Base-by-base conservation (phyloP, 2,113 vertebrate genomes). In the Chaenocephalus aceratus region DNA sequence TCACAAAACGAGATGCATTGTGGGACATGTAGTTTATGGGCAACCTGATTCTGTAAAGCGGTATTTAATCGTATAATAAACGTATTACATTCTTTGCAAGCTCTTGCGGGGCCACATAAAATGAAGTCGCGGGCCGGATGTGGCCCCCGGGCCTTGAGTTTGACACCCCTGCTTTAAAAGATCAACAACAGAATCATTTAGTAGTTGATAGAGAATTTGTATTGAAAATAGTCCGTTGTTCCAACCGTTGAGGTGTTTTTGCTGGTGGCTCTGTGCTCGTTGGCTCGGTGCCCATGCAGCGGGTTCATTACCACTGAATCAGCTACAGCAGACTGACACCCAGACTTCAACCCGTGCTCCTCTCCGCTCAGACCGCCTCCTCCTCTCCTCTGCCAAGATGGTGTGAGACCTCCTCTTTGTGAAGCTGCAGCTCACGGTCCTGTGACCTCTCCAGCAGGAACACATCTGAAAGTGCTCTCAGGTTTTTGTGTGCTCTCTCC, bases 291-390 rank as follows among this genome's bases (percentile, higher is more conserved):
- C 88, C 86, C 64, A 59, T 66, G 77, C 54, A n/a, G 69, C 13
- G 49, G 48, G 77, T 85, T 90, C 86, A 87, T 90, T 86, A 87
- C 60, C 12, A 74, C 75, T 68, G 79, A 84, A 85, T 80, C 90
- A 72, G 74, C 87, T 79, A 84, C 85, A 88, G 74, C 84, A 89
- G 79, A 85, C 80, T 82, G 85, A 90, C 87, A 90, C 86, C 83
- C 89, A 90, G 89, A 88, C 88, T 61, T 85, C 82, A 87, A 78
- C 79, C 72, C 79, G 15, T 63, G 82, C 85, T 84, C 82, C 75
- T 85, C 84, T 36, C 86, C 72, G 84, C 82, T 71, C 74, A 21
- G 77, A 74, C 34, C 45, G 67, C n/a, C 26, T 23, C 63, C 26
- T 64, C 48, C 53, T 56, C 82, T 11, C 54, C 48, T 57, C 68